Base-by-base conservation (phyloP, 2,113 vertebrate genomes). In the Phocoena sinus region DNA sequence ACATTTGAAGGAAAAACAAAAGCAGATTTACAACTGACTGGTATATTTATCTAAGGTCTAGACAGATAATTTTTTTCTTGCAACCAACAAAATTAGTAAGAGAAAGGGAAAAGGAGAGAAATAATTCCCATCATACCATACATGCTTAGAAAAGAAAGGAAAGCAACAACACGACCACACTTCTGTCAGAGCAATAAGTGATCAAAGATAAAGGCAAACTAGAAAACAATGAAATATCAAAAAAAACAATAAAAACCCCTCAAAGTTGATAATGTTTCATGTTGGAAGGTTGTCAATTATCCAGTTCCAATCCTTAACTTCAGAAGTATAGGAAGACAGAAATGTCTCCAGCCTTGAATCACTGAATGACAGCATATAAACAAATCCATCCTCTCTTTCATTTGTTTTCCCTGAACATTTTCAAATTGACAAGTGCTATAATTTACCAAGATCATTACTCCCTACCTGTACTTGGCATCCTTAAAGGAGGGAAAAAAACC, bases 381-480 rank as follows among this genome's bases (percentile, higher is more conserved):
- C 92, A 97, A 97, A 97, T 50, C 84, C 60, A 0, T 0, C 53
- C 95, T 91, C 70, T 73, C 90, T 92, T 95, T 65, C 81, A 86
- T 91, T 96, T 89, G 97, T 98, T 98, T 96, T 97, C 97, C 98
- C 94, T 97, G 92, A 98, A 82, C 63, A 14, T 97, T 98, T 98
- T 96, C 89, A 97, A 98, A 98, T 20, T 94, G 95, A 96, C 84
- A 98, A 95, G 79, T 95, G 91, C 92, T 97, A 97, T 63, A 94
- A 97, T 95, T 96, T 95, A 96, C 95, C 97, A 96, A 98, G 92
- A 97, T 91, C 88, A 96, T 21, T 84, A 68, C 17, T 93, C 94
- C 93, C 91, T 97, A 98, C 95, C 95, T 98, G 97, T 96, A 91
- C 90, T 90, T 92, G 74, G 62, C 84, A 79, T 85, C 95, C 96